Evolutionary conservation across 2,888 invertebrate genomes (phyloP).

Genomic region (Torymus auratus): DNA sequence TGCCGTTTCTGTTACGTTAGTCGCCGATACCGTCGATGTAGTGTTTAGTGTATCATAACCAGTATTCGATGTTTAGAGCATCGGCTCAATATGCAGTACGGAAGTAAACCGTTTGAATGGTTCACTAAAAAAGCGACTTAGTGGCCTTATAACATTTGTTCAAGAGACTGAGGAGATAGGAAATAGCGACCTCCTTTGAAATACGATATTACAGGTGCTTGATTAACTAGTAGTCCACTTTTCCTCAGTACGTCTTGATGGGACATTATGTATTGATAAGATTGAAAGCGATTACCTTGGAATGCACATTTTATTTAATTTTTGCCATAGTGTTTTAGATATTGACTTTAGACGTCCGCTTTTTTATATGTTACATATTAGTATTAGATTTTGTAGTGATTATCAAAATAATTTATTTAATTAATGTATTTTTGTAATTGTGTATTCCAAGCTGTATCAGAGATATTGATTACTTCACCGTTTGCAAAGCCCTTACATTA

Average conservation of each 20-base stretch:
- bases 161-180: conserved; percentile 18
- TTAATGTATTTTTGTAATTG: conserved; percentile 2
- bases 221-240: conserved; percentile 4
- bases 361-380: conserved; percentile 40
- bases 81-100: conserved; percentile 1
- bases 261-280: conserved; percentile 6
- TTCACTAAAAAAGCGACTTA: background rate
- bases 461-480: background rate
- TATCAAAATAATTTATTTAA: conserved; percentile 41
- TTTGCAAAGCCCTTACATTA: background rate
- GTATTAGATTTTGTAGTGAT: background rate
- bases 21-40: conserved; percentile 14
- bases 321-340: conserved; percentile 28
- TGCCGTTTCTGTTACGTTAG: conserved; percentile 29
- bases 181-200: background rate
- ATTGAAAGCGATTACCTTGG: conserved; percentile 12
- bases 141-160: conserved; percentile 13
- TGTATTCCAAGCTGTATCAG: conserved; percentile 24
- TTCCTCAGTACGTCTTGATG: conserved; percentile 11
- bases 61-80: conserved; percentile 48
- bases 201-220: conserved; percentile 15
- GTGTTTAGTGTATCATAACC: conserved; percentile 48
- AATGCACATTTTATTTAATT: conserved; percentile 21
- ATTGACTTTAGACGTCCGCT: conserved; percentile 8
- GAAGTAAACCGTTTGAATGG: conserved; percentile 1